A percentile compares a stretch with the other conserved stretches of the same genome.
These are phyloP conservation scores for Amia ocellicauda DNA, from an alignment of 2,113 vertebrate genomes.

Conservation along the genomic window DNA sequence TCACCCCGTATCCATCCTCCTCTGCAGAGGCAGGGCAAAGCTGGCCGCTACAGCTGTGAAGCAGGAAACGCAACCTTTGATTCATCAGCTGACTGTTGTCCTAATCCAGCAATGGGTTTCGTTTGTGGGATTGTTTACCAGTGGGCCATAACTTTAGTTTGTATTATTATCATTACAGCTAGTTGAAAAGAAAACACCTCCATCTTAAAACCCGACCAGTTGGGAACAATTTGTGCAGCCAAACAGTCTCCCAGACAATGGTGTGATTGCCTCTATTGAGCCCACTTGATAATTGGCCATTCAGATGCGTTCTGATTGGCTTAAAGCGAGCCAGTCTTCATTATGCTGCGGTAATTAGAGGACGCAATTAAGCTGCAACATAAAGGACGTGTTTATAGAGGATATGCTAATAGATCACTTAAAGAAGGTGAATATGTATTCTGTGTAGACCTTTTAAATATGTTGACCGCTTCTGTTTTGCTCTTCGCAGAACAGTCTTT, in stretches of 20 bases:
- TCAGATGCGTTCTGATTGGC: slow-evolving; percentile 42
- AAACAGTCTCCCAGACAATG: too few species aligned
- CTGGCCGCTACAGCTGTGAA: too few species aligned
- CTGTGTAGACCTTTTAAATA: slow-evolving; percentile 51
- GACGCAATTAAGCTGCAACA: slow-evolving; percentile 43
- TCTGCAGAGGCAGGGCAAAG: too few species aligned
- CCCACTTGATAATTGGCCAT: slow-evolving; percentile 32
- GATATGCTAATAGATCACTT: slow-evolving; percentile 53
- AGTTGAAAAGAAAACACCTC: too few species aligned
- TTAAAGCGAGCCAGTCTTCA: slow-evolving; percentile 36
- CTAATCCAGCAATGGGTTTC: too few species aligned
- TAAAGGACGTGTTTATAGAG: slow-evolving; percentile 47
- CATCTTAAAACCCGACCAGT: slow-evolving; percentile 31
- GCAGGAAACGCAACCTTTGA: too few species aligned
- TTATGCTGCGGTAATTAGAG: slow-evolving; percentile 47
- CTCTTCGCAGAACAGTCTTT: slow-evolving; percentile 40
- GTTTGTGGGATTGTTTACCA: too few species aligned
- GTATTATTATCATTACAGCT: too few species aligned
- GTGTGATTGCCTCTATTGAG: slow-evolving; percentile 40
- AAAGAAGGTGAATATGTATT: slow-evolving; percentile 48
- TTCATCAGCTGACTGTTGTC: too few species aligned
- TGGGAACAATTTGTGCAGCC: too few species aligned
- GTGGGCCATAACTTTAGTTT: too few species aligned
- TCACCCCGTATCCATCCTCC: too few species aligned
- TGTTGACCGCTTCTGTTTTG: slow-evolving; percentile 46